Percentiles rank a stretch among this genome's conserved stretches.
Conservation (phyloP, 2,888 invertebrate species). For the Carpatolechia fugitivella region DNA sequence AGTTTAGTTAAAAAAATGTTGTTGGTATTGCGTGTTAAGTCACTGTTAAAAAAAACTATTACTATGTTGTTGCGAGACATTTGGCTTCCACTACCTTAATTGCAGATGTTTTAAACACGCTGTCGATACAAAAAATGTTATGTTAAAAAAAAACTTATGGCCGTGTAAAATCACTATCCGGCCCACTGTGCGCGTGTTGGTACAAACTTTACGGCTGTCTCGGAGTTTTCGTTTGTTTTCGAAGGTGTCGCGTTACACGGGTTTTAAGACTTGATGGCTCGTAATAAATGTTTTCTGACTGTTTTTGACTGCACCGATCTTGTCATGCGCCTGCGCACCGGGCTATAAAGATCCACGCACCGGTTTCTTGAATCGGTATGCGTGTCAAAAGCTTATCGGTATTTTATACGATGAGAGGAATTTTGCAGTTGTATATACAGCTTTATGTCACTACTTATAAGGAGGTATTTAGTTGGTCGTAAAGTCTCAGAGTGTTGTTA, state of each 20-base stretch:
- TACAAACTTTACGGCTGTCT: constrained; percentile 33
- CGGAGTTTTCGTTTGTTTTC: constrained; percentile 47
- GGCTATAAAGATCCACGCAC: constrained; percentile 43
- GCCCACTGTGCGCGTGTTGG: constrained; percentile 47
- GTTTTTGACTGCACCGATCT: constrained; percentile 61
- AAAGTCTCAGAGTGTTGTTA: too few species aligned
- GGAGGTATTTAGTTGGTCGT: too few species aligned
- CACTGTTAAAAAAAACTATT: background rate
- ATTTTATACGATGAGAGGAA: constrained; percentile 1
- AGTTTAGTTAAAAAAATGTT: constrained; percentile 2
- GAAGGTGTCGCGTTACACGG: constrained; percentile 67
- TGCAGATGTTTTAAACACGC: constrained; percentile 2
- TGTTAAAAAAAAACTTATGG: constrained; percentile 15
- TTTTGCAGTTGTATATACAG: background rate
- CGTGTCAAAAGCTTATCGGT: constrained; percentile 12
- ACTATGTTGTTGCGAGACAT: constrained; percentile 4
- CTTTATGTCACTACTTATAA: too few species aligned
- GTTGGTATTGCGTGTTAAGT: constrained; percentile 1
- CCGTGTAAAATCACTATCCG: constrained; percentile 32
- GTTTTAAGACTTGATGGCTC: constrained; percentile 68
- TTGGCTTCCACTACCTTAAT: constrained; percentile 1
- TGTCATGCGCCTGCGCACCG: constrained; percentile 48
- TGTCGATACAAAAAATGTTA: constrained; percentile 1
- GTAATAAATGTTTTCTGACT: constrained; percentile 72
- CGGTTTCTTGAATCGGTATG: constrained; percentile 25